phyloP scores from a whole-genome alignment of 2,797 vertebrate species.

The Leucoraja ocellata region DNA sequence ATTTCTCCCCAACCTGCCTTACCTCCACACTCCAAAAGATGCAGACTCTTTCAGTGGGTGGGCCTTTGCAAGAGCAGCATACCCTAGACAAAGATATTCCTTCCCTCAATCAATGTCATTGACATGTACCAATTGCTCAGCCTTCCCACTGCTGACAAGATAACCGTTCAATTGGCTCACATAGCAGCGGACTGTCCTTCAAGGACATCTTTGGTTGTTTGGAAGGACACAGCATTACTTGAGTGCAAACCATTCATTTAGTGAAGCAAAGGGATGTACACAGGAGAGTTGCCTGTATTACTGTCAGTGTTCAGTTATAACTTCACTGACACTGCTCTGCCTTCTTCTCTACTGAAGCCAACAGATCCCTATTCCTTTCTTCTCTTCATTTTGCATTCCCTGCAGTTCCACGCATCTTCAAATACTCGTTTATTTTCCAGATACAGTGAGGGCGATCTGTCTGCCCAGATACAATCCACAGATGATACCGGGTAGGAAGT shows the following conservation, averaged over 20 bases:
- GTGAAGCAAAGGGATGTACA: background rate
- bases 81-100: too few species aligned
- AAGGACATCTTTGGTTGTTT: background rate
- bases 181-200: background rate
- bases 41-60: background rate
- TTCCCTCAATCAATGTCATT: background rate
- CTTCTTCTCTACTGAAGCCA: background rate
- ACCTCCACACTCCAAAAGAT: background rate
- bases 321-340: background rate
- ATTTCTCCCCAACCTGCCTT: background rate
- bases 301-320: background rate
- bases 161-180: background rate
- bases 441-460: constrained; percentile 69
- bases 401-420: background rate
- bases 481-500: constrained; percentile 62
- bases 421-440: constrained; percentile 46
- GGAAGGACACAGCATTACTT: background rate
- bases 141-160: background rate
- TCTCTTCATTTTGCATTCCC: too few species aligned
- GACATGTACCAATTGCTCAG: background rate
- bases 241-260: background rate
- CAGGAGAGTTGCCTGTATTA: background rate
- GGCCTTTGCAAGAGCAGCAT: background rate
- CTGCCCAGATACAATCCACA: constrained; percentile 65
- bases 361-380: background rate